Evolutionary conservation across 2,113 vertebrate genomes (phyloP).

Genomic region (Malurus cyaneus): DNA sequence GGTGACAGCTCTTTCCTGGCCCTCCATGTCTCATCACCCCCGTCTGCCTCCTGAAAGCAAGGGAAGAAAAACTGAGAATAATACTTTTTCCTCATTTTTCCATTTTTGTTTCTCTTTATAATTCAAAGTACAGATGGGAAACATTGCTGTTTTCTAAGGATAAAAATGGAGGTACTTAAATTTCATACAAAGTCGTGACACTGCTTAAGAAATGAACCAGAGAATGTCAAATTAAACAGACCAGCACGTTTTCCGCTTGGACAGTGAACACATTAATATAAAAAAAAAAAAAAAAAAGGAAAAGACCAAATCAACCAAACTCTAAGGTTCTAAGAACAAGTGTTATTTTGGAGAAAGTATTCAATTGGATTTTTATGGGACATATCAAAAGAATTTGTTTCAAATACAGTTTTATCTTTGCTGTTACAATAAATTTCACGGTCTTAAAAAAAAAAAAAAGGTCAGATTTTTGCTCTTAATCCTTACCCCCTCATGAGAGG

Average conservation of each 20-base stretch:
- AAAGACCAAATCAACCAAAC: not conserved
- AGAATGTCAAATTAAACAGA: not conserved
- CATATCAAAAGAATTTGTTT: not conserved
- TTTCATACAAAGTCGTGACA: not conserved
- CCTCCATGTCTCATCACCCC: rapidly evolving
- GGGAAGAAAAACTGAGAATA: not conserved
- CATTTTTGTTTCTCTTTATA: not conserved
- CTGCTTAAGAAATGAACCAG: not conserved
- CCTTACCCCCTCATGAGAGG: not conserved
- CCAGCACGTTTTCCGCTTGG: not conserved
- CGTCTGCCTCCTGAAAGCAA: not conserved
- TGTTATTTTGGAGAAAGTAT: not conserved
- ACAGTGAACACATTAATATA: not conserved
- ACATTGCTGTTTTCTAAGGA: not conserved
- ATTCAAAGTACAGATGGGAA: not conserved
- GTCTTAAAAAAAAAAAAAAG: not conserved
- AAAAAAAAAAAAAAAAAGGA: not conserved
- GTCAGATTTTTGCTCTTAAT: not conserved
- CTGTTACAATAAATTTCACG: not conserved
- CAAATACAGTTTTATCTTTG: not conserved
- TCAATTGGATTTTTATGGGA: not conserved
- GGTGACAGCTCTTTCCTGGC: not conserved
- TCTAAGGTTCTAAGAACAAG: not conserved
- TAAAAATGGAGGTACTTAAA: not conserved
- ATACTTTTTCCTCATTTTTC: not conserved